Conservation (phyloP, 2,797 vertebrate species). For the Echeneis naucrates region DNA sequence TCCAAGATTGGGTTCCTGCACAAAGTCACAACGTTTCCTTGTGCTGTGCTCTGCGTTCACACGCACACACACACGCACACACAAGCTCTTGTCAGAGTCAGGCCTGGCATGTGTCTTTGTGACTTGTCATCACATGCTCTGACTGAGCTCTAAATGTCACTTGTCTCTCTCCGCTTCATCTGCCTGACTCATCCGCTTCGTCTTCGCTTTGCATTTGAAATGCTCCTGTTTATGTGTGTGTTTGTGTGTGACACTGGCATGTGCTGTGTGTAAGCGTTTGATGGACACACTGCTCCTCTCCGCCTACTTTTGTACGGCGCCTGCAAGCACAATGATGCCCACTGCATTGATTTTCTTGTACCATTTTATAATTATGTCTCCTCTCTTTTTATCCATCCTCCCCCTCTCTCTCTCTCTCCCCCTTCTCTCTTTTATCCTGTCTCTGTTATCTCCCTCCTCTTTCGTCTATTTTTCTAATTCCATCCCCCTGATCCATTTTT, state of each 20-base stretch:
- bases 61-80: constrained; percentile 28
- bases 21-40: constrained; percentile 26
- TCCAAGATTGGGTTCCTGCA: background rate
- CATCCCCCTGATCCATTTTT: constrained; percentile 76
- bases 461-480: constrained; percentile 76
- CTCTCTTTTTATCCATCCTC: constrained; percentile 55
- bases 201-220: constrained; percentile 62
- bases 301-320: constrained; percentile 57
- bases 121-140: constrained; percentile 68
- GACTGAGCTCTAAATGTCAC: constrained; percentile 75
- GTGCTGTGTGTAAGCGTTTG: constrained; percentile 43
- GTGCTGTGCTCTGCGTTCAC: background rate
- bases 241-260: constrained; percentile 16
- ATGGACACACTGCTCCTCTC: constrained; percentile 62
- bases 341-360: constrained; percentile 74
- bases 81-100: constrained; percentile 38
- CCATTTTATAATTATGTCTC: constrained; percentile 78
- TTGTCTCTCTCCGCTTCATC: constrained; percentile 64
- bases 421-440: constrained; percentile 62
- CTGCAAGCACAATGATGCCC: constrained; percentile 67
- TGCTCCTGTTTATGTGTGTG: constrained; percentile 28
- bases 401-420: constrained; percentile 3
- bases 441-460: constrained; percentile 67
- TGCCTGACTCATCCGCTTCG: constrained; percentile 64
- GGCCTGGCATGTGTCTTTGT: constrained; percentile 56